Evolutionary conservation across 53 echinoderm and acorn worm species (phyloP).

Genomic region (Pentamera pediparva): DNA sequence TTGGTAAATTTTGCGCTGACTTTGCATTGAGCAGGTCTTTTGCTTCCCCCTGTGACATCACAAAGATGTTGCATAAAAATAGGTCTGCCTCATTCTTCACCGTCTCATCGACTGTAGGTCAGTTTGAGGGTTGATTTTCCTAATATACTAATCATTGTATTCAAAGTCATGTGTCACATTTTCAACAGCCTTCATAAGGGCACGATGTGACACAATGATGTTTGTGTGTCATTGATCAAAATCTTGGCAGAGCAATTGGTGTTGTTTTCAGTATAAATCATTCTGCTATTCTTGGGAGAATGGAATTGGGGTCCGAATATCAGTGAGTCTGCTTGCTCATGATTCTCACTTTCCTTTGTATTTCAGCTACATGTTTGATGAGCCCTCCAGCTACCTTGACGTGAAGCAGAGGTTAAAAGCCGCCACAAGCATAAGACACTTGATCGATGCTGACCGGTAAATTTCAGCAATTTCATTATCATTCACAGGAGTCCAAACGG

Average conservation of each 20-base stretch:
- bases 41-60: too few species aligned
- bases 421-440: constrained; percentile 62
- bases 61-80: too few species aligned
- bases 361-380: constrained; percentile 95
- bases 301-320: not conserved
- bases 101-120: too few species aligned
- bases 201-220: too few species aligned
- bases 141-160: too few species aligned
- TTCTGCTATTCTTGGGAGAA: not conserved
- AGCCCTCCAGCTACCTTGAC: constrained; percentile 98
- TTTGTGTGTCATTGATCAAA: not conserved
- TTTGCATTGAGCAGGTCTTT: too few species aligned
- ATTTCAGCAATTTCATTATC: not conserved
- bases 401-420: constrained; percentile 91
- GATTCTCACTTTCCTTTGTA: not conserved
- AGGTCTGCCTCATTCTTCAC: too few species aligned
- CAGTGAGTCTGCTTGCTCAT: not conserved
- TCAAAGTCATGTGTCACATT: not conserved
- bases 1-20: too few species aligned
- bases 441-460: constrained; percentile 65
- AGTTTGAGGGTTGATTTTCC: too few species aligned
- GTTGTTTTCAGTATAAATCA: not conserved
- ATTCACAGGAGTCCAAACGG: too few species aligned
- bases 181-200: too few species aligned
- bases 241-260: not conserved